Base-by-base conservation (phyloP, 30 jellyfish, hydroid and myxozoan species). In the Sanderia malayensis region DNA sequence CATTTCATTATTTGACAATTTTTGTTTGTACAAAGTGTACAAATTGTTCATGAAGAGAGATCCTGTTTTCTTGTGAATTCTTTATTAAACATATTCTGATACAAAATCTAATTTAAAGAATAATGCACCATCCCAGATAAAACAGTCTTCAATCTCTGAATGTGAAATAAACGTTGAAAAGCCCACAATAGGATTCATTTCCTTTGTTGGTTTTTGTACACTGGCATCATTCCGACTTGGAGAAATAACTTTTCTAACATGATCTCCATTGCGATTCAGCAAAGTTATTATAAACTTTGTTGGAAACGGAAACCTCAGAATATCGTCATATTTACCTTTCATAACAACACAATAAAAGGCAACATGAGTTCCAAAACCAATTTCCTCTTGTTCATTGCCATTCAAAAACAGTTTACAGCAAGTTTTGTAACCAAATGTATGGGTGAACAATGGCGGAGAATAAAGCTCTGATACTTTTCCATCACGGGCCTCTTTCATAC, bases 381-480 rank as follows among this genome's bases (percentile, higher is more conserved):
- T 46, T 25, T 33, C 25, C 21, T 68, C 80, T 27, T 31, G 58
- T 21, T 66, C 37, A 18, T 87, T 91, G 2, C 96, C 96, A 58
- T 81, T 66, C 11, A 81, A 32, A 67, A 49, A 80, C 1, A 87
- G 49, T 45, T 67, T 80, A 24, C 81, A 69, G 32, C 92, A 87
- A 32, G 75, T 46, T 58, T 70, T 73, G 71, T 77, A 87, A 15
- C 96, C 96, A 44, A 68, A 87, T 4, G 37, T 25, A 9, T 68
- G 29, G 0, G 95, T 57, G 37, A 9, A 73, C 23, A 87, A 34
- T 0, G 96, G 96, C 4, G 96, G 96, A 20, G 96, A 80, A 61
- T 46, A 87, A 24, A 87, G 74, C 22, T 87, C 92, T 11, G 52
- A 32, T 2, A 67, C 68, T 59, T 55, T 69, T 6, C 83, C 87